Evolutionary conservation across 2,888 invertebrate species (phyloP).

Genomic region (Drosophila merina): DNA sequence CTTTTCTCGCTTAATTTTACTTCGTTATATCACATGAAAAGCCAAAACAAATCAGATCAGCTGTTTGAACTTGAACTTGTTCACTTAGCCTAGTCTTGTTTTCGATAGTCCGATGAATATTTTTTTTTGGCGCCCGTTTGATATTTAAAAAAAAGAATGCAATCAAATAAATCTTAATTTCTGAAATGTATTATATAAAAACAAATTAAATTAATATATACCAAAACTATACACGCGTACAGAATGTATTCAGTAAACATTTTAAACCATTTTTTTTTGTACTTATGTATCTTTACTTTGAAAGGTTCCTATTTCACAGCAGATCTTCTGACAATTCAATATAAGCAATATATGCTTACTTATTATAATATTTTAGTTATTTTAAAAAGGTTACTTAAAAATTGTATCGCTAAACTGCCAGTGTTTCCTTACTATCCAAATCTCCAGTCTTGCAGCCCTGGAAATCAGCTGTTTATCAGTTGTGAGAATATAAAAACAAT

Average conservation of each 20-base stretch:
- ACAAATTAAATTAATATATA: too few species aligned
- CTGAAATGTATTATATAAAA: too few species aligned
- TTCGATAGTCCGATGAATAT: conserved; percentile 9
- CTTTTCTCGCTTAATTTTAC: conserved; percentile 20
- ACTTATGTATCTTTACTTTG: too few species aligned
- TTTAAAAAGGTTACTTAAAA: too few species aligned
- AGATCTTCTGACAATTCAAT: too few species aligned
- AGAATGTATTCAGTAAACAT: too few species aligned
- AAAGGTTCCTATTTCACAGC: too few species aligned
- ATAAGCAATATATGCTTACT: too few species aligned
- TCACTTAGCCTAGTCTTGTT: conserved; percentile 11
- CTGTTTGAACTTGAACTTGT: conserved; percentile 61
- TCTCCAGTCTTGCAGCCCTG: conserved; percentile 24
- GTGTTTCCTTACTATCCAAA: not conserved
- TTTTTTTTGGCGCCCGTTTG: not conserved
- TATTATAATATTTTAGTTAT: too few species aligned
- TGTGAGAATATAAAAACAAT: conserved; percentile 20
- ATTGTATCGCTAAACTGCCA: not conserved
- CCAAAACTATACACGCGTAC: too few species aligned
- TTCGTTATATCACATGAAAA: conserved; percentile 43
- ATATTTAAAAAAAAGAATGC: not conserved
- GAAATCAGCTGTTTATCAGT: conserved; percentile 5
- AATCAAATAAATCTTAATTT: not conserved
- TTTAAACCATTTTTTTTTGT: too few species aligned
- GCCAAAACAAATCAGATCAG: conserved; percentile 45